Conservation (phyloP, 1,140 invertebrate genomes). For the Sipha flava region DNA sequence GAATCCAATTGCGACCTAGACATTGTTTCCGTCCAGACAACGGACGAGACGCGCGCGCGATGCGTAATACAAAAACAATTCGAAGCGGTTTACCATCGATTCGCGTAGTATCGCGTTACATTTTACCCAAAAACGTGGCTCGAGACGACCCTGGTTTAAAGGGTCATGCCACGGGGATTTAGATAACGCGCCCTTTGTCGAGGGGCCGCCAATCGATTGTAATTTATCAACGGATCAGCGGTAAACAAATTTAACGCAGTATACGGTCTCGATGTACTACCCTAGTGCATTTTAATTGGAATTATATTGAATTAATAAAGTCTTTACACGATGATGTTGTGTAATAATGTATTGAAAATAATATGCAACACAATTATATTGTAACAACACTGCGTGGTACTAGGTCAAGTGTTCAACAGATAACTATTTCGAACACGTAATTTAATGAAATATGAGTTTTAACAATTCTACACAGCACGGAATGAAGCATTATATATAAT, state of each 20-base stretch:
- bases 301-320: not conserved
- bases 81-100: slow-evolving; percentile 10
- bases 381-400: no score
- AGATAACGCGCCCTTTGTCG: slow-evolving; percentile 1
- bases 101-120: not conserved
- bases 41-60: not conserved
- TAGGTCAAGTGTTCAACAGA: no score
- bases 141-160: not conserved
- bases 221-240: not conserved
- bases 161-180: not conserved
- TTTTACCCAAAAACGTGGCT: not conserved
- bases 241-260: not conserved
- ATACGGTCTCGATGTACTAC: not conserved
- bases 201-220: not conserved
- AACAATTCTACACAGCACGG: no score
- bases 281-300: not conserved
- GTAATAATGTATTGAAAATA: no score
- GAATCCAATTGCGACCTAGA: no score
- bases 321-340: no score
- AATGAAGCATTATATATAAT: no score
- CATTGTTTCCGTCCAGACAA: no score
- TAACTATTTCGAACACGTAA: no score
- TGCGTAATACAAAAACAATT: not conserved
- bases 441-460: no score
- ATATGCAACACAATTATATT: no score